These are phyloP conservation scores for Solenopsis fugax DNA, from an alignment of 1,140 invertebrate genomes.

Conservation along the genomic window DNA sequence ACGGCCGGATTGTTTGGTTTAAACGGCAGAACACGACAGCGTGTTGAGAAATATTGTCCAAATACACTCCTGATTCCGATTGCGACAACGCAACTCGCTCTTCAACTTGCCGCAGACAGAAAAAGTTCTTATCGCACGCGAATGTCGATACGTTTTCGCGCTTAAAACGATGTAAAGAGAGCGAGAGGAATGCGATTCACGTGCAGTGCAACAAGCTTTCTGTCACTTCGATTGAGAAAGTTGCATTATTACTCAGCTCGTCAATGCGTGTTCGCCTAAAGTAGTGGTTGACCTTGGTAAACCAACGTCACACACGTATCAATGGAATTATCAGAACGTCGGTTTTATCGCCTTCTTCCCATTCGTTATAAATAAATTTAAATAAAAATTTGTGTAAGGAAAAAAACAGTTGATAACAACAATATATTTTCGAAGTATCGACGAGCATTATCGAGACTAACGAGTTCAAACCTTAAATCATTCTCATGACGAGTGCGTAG, in stretches of 20 bases:
- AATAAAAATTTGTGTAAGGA: neutral
- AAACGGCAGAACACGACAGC: slow-evolving; percentile 26
- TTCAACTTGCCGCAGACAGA: neutral
- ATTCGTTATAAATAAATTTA: neutral
- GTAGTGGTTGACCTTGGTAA: neutral
- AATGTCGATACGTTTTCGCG: slow-evolving; percentile 38
- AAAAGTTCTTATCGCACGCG: slow-evolving; percentile 62
- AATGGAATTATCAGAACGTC: neutral
- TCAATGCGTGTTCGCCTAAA: neutral
- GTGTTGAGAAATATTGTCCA: slow-evolving; percentile 57
- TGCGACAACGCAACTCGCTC: slow-evolving; percentile 34
- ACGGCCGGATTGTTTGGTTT: slow-evolving; percentile 34
- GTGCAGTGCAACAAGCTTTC: neutral
- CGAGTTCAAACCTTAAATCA: neutral
- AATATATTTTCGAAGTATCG: neutral
- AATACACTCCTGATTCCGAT: neutral
- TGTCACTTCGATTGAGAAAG: slow-evolving; percentile 6
- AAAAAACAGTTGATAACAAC: neutral
- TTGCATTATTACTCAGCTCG: neutral
- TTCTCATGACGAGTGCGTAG: neutral
- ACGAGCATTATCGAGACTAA: neutral
- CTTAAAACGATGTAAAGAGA: slow-evolving; percentile 30
- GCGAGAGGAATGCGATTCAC: slow-evolving; percentile 42
- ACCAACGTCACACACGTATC: neutral
- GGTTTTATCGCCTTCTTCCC: neutral